Evolutionary conservation across 2,797 vertebrate species (phyloP).

Genomic region (Lithobates sylvaticus): DNA sequence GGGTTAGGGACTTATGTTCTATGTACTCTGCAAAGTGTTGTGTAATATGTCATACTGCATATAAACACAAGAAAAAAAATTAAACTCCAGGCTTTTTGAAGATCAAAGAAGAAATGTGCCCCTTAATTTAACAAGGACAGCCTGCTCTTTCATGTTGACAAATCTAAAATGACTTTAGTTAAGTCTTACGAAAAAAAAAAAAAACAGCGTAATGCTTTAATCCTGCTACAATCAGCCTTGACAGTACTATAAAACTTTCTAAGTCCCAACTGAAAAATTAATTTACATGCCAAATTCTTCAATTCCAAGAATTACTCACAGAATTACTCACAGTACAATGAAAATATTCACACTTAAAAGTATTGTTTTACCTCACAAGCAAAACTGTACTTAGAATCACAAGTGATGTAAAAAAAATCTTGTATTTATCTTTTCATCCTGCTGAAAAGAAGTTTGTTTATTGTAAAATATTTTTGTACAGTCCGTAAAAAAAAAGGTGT

Average conservation of each 20-base stretch:
- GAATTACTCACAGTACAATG: neutral
- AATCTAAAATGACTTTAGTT: neutral
- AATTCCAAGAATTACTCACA: neutral
- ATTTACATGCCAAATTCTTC: neutral
- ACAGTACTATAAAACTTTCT: too few species aligned
- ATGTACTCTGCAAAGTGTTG: neutral
- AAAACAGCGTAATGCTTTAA: too few species aligned
- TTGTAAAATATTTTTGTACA: too few species aligned
- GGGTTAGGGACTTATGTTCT: neutral
- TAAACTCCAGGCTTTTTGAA: neutral
- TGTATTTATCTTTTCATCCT: neutral
- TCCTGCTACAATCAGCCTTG: too few species aligned
- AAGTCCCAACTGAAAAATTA: too few species aligned
- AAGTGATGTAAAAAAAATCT: neutral
- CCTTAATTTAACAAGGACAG: neutral
- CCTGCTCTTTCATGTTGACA: neutral
- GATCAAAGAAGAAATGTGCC: neutral
- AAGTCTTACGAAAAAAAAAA: neutral
- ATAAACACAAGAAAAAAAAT: neutral
- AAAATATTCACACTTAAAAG: neutral
- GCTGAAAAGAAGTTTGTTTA: too few species aligned
- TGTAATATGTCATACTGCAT: neutral
- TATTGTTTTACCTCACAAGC: neutral
- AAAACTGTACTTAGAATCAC: neutral
- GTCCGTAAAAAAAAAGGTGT: too few species aligned